These are phyloP conservation scores for Corbicula japonica DNA, from an alignment of 2,888 invertebrate species.

Conservation along the genomic window DNA sequence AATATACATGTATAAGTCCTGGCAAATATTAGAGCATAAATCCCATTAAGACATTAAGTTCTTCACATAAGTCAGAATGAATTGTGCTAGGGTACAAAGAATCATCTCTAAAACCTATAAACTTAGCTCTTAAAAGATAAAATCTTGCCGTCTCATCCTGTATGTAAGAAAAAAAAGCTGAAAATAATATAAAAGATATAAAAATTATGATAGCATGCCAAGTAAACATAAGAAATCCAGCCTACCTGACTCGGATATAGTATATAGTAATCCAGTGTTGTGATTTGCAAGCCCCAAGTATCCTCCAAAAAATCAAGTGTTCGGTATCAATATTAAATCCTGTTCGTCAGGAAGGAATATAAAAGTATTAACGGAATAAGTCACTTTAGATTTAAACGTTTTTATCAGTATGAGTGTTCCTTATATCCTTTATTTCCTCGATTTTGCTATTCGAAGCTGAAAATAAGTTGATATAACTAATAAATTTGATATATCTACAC, in stretches of 20 bases:
- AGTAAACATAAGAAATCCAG: background rate
- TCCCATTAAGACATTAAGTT: too few species aligned
- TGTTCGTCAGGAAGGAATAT: slow-evolving; percentile 23
- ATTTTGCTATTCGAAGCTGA: slow-evolving; percentile 18
- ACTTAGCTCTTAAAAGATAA: too few species aligned
- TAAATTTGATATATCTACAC: slow-evolving; percentile 1
- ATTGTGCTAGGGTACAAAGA: too few species aligned
- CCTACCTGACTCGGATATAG: slow-evolving; percentile 24
- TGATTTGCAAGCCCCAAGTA: slow-evolving; percentile 1
- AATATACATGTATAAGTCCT: too few species aligned
- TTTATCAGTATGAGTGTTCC: background rate
- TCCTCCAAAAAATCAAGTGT: background rate
- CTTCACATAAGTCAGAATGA: too few species aligned
- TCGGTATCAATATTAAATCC: slow-evolving; percentile 17
- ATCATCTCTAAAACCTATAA: too few species aligned
- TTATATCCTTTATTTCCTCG: slow-evolving; percentile 9
- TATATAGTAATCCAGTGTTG: slow-evolving; percentile 35
- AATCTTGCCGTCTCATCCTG: too few species aligned
- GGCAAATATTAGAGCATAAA: too few species aligned
- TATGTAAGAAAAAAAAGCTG: background rate
- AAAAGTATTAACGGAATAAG: slow-evolving; percentile 28
- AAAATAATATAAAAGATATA: background rate
- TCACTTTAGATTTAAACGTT: slow-evolving; percentile 8
- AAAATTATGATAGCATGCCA: background rate
- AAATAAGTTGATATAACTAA: background rate